phyloP scores from a whole-genome alignment of 2,888 invertebrate species.

The Leucophenga montana region DNA sequence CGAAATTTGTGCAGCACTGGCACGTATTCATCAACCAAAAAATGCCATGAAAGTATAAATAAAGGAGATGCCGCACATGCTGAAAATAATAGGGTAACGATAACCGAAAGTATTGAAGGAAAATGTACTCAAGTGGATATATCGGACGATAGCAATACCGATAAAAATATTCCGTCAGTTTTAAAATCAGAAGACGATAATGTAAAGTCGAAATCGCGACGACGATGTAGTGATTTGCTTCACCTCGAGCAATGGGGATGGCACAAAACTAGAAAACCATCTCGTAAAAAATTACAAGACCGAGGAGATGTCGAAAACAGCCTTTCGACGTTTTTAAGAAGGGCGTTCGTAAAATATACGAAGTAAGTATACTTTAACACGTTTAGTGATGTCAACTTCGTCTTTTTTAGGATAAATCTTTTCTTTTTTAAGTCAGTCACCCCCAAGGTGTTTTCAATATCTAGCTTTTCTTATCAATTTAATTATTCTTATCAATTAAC shows the following conservation, averaged over 20 bases:
- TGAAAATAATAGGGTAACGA: not conserved
- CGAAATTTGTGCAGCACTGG: not conserved
- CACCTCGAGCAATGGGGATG: slow-evolving; percentile 86
- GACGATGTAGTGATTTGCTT: slow-evolving; percentile 81
- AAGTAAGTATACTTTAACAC: slow-evolving; percentile 43
- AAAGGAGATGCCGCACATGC: not conserved
- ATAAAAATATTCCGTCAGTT: slow-evolving; percentile 50
- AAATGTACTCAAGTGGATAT: not conserved
- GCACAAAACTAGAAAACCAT: slow-evolving; percentile 74
- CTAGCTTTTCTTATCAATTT: too few species aligned
- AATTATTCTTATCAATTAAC: too few species aligned
- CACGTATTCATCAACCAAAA: not conserved
- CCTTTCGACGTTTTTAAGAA: slow-evolving; percentile 59
- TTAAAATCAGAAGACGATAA: slow-evolving; percentile 55
- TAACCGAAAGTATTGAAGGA: not conserved
- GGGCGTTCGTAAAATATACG: slow-evolving; percentile 58
- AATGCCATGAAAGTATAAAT: not conserved
- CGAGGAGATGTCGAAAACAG: slow-evolving; percentile 59
- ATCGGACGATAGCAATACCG: slow-evolving; percentile 37
- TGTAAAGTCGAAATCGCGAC: slow-evolving; percentile 73
- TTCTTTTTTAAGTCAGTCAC: too few species aligned
- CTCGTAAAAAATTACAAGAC: slow-evolving; percentile 62
- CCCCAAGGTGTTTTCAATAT: too few species aligned
- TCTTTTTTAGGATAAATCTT: too few species aligned
- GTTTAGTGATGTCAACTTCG: too few species aligned